Evolutionary conservation across 2,113 vertebrate genomes (phyloP).

Genomic region (Chauna torquata): DNA sequence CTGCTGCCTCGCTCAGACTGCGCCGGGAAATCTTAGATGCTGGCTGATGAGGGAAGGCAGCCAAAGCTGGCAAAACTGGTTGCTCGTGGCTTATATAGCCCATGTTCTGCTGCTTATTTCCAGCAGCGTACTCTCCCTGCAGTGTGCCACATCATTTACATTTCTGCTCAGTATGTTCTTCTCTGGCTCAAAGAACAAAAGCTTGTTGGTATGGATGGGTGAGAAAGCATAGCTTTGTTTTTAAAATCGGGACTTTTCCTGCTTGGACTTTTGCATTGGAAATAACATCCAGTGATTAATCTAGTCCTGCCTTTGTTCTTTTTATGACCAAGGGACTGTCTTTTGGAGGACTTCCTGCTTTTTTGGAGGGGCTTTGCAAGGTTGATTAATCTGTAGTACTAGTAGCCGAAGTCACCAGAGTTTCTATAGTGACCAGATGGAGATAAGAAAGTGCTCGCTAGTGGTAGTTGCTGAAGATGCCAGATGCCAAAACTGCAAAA

Average conservation of each 20-base stretch:
- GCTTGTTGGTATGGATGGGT: slow-evolving; percentile 6
- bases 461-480: neutral
- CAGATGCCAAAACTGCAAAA: slow-evolving; percentile 13
- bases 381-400: slow-evolving; percentile 29
- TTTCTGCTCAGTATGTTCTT: neutral
- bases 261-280: slow-evolving; percentile 49
- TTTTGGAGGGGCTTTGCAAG: slow-evolving; percentile 19
- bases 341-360: slow-evolving; percentile 27
- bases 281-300: slow-evolving; percentile 61
- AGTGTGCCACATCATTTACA: neutral
- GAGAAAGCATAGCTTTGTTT: slow-evolving; percentile 35
- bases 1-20: neutral
- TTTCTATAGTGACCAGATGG: slow-evolving; percentile 47
- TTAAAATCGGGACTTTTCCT: slow-evolving; percentile 19
- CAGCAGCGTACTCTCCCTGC: neutral
- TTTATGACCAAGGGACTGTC: neutral
- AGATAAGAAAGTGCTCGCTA: slow-evolving; percentile 23
- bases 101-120: neutral
- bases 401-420: slow-evolving; percentile 34
- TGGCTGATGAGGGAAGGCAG: neutral
- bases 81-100: neutral
- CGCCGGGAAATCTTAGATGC: neutral
- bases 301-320: slow-evolving; percentile 62
- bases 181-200: slow-evolving; percentile 49
- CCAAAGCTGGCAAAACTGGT: neutral